Percentiles rank a stretch among this genome's conserved stretches.
Evolutionary conservation across 2,797 vertebrate genomes (phyloP).

Genomic region (Karalla daura): DNA sequence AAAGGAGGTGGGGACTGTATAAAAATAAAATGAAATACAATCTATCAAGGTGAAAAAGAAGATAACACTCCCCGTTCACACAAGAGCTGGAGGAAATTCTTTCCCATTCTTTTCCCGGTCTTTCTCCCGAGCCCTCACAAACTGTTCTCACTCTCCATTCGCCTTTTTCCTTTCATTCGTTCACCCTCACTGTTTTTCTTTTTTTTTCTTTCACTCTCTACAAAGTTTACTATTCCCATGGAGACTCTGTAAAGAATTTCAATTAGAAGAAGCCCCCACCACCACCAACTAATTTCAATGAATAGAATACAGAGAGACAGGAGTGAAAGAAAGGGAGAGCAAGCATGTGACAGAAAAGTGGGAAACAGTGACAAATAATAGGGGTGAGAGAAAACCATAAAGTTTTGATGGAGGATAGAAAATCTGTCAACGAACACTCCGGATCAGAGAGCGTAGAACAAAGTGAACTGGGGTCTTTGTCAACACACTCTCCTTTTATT

Average conservation of each 20-base stretch:
- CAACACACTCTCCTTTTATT: constrained; percentile 69
- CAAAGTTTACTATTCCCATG: constrained; percentile 85
- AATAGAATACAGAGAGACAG: constrained; percentile 61
- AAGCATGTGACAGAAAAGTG: constrained; percentile 35
- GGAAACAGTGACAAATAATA: constrained; percentile 47
- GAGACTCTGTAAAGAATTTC: constrained; percentile 84
- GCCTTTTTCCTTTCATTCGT: constrained; percentile 45
- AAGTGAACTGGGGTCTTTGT: constrained; percentile 71
- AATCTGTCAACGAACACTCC: constrained; percentile 54
- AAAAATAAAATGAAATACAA: constrained; percentile 59
- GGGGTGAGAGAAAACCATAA: constrained; percentile 30
- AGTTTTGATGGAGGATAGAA: constrained; percentile 59
- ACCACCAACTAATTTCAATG: constrained; percentile 61
- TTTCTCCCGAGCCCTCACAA: constrained; percentile 63
- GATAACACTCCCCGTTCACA: constrained; percentile 30
- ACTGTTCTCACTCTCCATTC: constrained; percentile 41
- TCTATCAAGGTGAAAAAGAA: constrained; percentile 57
- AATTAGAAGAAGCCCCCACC: constrained; percentile 75
- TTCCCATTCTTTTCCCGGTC: constrained; percentile 48
- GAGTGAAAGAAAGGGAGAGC: constrained; percentile 29
- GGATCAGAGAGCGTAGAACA: constrained; percentile 54
- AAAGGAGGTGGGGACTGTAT: constrained; percentile 11
- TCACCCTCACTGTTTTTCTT: constrained; percentile 64
- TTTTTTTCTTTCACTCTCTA: constrained; percentile 71
- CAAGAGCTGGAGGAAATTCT: constrained; percentile 44